Percentiles rank a stretch among this genome's conserved stretches.
phyloP scores from a whole-genome alignment of 2,113 vertebrate species.

The rat (Rattus norvegicus) region GRCr8 NC_086021.1:120611501-120612000 shows the following conservation, averaged over 20 bases:
- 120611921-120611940: neutral
- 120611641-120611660: neutral
- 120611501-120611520: neutral
- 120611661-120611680: neutral
- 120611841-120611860: too few species aligned
- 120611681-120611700: neutral
- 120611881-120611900: too few species aligned
- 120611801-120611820: neutral
- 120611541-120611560: neutral
- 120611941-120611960: neutral
- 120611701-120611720: neutral
- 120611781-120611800: neutral
- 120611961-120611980: neutral
- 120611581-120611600: neutral
- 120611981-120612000: neutral
- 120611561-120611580: neutral
- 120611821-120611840: neutral
- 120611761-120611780: neutral
- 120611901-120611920: neutral
- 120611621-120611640: neutral
- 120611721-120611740: neutral
- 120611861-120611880: neutral
- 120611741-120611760: neutral
- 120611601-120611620: neutral
- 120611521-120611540: neutral